These are phyloP conservation scores for Tinea semifulvella DNA, from an alignment of 2,888 invertebrate genomes.

Conservation along the genomic window DNA sequence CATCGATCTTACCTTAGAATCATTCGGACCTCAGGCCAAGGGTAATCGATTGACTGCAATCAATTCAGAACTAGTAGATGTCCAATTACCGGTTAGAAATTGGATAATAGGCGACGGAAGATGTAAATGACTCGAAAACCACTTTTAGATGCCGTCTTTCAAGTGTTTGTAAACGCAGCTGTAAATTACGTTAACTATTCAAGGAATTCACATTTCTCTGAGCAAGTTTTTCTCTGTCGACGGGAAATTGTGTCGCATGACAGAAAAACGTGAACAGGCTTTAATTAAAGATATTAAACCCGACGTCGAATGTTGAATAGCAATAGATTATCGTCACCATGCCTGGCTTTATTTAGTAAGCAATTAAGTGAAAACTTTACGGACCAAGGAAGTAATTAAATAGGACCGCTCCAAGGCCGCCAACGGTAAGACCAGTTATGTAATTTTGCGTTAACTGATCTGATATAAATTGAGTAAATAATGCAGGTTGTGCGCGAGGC, in stretches of 20 bases:
- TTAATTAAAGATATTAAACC: background rate
- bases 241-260: background rate
- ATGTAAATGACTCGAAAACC: constrained; percentile 11
- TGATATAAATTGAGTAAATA: constrained; percentile 10
- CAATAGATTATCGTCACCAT: background rate
- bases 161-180: constrained; percentile 4
- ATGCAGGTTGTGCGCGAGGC: constrained; percentile 16
- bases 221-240: background rate
- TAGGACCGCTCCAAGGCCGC: constrained; percentile 4
- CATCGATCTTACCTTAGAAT: constrained; percentile 11
- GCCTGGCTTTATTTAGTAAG: background rate
- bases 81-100: constrained; percentile 14
- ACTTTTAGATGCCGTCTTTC: background rate
- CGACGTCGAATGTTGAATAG: constrained; percentile 1
- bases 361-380: constrained; percentile 6
- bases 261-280: background rate
- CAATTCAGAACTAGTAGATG: constrained; percentile 9
- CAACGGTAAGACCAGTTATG: constrained; percentile 13
- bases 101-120: constrained; percentile 7
- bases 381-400: constrained; percentile 5
- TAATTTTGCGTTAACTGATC: constrained; percentile 1
- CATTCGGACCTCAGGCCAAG: constrained; percentile 10
- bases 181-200: background rate
- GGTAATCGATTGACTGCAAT: constrained; percentile 13
- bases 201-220: background rate